phyloP scores from a whole-genome alignment of 2,888 invertebrate genomes.

The Hirudinaria manillensis region DNA sequence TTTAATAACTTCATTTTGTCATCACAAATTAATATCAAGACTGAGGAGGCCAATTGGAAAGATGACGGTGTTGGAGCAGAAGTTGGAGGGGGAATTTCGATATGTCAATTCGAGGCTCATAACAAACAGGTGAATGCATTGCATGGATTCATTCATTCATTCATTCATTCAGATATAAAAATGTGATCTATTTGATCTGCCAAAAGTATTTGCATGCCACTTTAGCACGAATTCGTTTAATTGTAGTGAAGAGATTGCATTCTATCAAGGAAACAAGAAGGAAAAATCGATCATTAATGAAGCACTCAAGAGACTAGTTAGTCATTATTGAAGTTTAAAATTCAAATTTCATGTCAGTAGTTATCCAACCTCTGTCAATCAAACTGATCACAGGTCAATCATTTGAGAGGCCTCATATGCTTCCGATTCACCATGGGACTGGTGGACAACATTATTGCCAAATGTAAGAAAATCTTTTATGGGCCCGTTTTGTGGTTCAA shows the following conservation, averaged over 20 bases:
- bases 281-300: slow-evolving; percentile 80
- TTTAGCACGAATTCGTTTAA: background rate
- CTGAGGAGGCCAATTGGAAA: slow-evolving; percentile 78
- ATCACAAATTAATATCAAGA: slow-evolving; percentile 48
- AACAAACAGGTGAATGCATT: slow-evolving; percentile 65
- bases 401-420: slow-evolving; percentile 77
- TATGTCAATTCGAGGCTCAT: slow-evolving; percentile 92
- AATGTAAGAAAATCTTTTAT: slow-evolving; percentile 65
- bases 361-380: slow-evolving; percentile 8
- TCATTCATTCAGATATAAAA: background rate
- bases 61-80: slow-evolving; percentile 88
- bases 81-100: slow-evolving; percentile 94
- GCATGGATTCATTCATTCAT: background rate
- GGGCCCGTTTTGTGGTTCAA: slow-evolving; percentile 9
- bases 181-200: background rate
- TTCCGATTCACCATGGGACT: slow-evolving; percentile 86
- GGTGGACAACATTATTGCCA: slow-evolving; percentile 89
- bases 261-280: slow-evolving; percentile 63
- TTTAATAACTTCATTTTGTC: background rate
- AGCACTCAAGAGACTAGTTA: slow-evolving; percentile 76
- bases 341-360: background rate
- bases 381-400: slow-evolving; percentile 61
- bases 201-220: background rate
- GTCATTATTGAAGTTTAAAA: slow-evolving; percentile 27
- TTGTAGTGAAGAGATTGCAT: slow-evolving; percentile 74